Percentiles rank a stretch among this genome's conserved stretches.
Conservation (phyloP, 2,113 vertebrate species). For the Marmota monax region DNA sequence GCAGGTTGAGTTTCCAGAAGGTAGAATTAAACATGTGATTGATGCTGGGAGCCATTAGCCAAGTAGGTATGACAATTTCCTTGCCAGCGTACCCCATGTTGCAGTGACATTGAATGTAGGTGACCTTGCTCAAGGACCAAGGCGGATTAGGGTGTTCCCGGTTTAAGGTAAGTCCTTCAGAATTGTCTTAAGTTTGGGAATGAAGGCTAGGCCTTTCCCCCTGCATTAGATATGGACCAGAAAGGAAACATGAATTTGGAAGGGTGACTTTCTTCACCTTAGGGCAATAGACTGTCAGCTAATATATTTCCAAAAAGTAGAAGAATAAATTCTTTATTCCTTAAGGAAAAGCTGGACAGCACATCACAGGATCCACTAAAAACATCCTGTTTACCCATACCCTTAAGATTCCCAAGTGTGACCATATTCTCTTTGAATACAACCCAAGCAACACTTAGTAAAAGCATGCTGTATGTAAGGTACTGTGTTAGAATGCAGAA, state of each 20-base stretch:
- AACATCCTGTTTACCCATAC: neutral
- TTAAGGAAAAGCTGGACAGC: neutral
- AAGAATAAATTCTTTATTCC: neutral
- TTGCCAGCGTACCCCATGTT: too few species aligned
- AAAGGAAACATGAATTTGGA: neutral
- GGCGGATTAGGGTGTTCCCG: too few species aligned
- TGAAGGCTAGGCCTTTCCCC: neutral
- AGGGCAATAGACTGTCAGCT: neutral
- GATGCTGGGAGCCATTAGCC: too few species aligned
- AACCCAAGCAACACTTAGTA: neutral
- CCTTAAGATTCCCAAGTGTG: neutral
- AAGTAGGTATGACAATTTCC: too few species aligned
- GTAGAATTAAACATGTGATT: neutral
- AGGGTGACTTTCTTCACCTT: neutral
- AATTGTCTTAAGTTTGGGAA: neutral
- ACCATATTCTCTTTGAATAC: neutral
- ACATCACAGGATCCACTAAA: neutral
- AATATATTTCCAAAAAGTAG: neutral
- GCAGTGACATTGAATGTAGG: too few species aligned
- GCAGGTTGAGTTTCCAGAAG: neutral
- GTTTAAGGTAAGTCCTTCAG: too few species aligned
- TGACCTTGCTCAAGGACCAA: too few species aligned
- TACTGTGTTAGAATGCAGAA: neutral
- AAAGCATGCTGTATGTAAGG: neutral
- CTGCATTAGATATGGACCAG: neutral